phyloP scores from a whole-genome alignment of 1,140 invertebrate genomes.

The Aphelenchoides besseyi region DNA sequence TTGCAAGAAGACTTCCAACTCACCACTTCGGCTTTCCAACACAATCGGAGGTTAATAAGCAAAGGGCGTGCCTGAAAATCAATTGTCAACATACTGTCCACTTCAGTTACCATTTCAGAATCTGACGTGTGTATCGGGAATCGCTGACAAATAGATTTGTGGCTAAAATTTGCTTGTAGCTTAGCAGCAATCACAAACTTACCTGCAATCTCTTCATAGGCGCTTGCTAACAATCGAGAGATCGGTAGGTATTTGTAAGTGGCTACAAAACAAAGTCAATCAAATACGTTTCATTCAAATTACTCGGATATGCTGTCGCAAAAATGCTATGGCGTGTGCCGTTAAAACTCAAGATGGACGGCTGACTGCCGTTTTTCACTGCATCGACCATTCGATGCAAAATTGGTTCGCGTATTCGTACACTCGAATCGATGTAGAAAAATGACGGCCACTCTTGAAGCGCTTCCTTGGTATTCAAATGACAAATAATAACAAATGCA shows the following conservation, averaged over 20 bases:
- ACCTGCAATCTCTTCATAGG: not conserved
- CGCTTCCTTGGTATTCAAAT: not conserved
- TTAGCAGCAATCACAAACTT: too few relatives aligned
- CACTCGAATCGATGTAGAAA: constrained; percentile 16
- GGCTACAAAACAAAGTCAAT: not conserved
- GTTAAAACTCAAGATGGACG: constrained; percentile 1
- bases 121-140: not conserved
- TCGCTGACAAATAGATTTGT: not conserved
- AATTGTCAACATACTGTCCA: too few relatives aligned
- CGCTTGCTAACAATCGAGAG: not conserved
- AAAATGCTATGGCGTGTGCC: constrained; percentile 5
- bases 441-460: not conserved
- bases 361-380: not conserved
- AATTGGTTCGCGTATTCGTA: not conserved
- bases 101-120: not conserved
- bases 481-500: not conserved
- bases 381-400: not conserved
- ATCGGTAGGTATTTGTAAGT: not conserved
- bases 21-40: not conserved
- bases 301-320: not conserved
- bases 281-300: too few relatives aligned
- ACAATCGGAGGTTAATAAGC: not conserved
- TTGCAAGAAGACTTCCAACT: too few relatives aligned
- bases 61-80: not conserved
- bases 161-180: too few relatives aligned